Evolutionary conservation across 2,113 vertebrate species (phyloP).

Genomic region (Romanogobio albipinnatus): DNA sequence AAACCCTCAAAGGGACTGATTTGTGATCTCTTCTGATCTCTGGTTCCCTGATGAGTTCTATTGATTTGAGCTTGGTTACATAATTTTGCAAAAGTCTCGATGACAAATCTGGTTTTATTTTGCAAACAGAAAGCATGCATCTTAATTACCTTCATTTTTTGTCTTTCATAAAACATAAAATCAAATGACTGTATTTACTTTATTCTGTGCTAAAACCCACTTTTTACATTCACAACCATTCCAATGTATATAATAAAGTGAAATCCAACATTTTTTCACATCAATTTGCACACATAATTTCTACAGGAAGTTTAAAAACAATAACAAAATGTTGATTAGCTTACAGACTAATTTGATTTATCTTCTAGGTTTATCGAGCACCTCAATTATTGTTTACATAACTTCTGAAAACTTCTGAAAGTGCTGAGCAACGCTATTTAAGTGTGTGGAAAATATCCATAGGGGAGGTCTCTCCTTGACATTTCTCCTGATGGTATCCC

Average conservation of each 20-base stretch:
- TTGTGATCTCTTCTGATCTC: neutral
- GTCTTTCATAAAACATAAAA: neutral
- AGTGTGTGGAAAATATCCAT: neutral
- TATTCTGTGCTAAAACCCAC: neutral
- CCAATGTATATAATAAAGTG: neutral
- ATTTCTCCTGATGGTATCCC: neutral
- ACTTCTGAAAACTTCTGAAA: neutral
- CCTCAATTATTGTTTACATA: neutral
- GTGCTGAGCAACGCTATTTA: slow-evolving; percentile 18
- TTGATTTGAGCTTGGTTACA: slow-evolving; percentile 21
- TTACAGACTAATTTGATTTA: neutral
- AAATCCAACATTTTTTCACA: neutral
- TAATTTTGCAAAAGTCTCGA: neutral
- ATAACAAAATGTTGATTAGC: neutral
- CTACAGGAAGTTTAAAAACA: neutral
- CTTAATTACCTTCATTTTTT: neutral
- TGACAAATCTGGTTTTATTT: neutral
- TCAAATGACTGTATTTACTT: neutral
- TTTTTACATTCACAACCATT: neutral
- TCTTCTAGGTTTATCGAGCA: neutral
- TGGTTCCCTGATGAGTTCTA: neutral
- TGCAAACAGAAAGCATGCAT: neutral
- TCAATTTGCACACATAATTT: neutral
- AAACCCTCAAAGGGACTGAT: neutral
- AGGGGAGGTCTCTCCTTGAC: slow-evolving; percentile 15